These are phyloP conservation scores for Bombus huntii DNA, from an alignment of 1,140 invertebrate species.

Conservation along the genomic window DNA sequence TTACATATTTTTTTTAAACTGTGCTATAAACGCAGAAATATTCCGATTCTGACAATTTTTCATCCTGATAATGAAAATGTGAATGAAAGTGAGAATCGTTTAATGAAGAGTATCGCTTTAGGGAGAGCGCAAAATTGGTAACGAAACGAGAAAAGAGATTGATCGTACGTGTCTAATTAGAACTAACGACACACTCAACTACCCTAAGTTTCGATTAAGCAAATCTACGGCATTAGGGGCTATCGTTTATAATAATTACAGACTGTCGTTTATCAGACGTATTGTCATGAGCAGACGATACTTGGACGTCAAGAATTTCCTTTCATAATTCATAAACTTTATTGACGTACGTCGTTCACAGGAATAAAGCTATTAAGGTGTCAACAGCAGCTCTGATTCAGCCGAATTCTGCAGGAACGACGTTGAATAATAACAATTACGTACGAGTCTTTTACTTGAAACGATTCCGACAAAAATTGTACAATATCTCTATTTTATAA, in stretches of 20 bases:
- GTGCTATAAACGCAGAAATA: too few relatives aligned
- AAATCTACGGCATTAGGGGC: not conserved
- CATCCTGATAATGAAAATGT: too few relatives aligned
- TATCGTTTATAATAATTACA: constrained; percentile 10
- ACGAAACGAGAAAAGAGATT: not conserved
- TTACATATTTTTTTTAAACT: too few relatives aligned
- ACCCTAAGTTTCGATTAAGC: not conserved
- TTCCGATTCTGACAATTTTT: too few relatives aligned
- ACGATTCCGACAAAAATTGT: too few relatives aligned
- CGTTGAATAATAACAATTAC: not conserved
- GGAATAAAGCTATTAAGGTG: not conserved
- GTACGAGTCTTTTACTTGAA: too few relatives aligned
- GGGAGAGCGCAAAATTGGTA: too few relatives aligned
- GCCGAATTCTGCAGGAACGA: not conserved
- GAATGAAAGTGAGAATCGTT: too few relatives aligned
- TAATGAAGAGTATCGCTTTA: not conserved
- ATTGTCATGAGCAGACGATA: not conserved
- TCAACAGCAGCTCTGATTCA: not conserved
- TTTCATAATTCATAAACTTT: constrained; percentile 29
- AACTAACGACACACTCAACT: not conserved
- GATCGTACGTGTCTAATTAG: not conserved
- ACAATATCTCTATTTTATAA: too few relatives aligned
- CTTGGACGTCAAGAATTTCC: not conserved
- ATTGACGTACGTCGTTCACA: constrained; percentile 3
- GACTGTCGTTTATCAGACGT: not conserved